Percentiles rank a stretch among this genome's conserved stretches.
Conservation (phyloP, 2,113 vertebrate species). For the Microcebus lehilahytsara region DNA sequence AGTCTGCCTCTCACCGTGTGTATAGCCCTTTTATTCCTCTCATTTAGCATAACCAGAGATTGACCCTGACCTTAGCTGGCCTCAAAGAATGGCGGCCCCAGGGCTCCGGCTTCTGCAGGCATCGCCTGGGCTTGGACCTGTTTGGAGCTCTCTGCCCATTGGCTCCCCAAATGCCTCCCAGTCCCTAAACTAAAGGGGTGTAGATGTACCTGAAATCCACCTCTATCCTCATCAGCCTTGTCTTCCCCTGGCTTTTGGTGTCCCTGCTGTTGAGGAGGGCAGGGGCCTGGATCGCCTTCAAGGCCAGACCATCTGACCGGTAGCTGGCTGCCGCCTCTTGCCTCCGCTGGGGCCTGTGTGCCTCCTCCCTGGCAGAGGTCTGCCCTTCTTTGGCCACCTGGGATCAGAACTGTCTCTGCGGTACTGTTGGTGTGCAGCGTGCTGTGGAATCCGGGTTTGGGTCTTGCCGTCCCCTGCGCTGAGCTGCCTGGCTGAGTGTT, state of each 20-base stretch:
- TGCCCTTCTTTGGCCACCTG: constrained; percentile 70
- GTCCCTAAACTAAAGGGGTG: not conserved
- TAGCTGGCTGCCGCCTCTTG: not conserved
- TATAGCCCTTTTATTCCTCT: constrained; percentile 96
- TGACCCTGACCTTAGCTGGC: constrained; percentile 81
- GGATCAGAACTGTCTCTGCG: constrained; percentile 82
- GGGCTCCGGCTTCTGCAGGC: not conserved
- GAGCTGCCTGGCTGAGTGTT: constrained; percentile 29
- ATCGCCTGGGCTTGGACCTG: not conserved
- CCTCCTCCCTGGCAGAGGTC: not conserved
- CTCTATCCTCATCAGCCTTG: not conserved
- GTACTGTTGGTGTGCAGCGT: constrained; percentile 75
- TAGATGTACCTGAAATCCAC: not conserved
- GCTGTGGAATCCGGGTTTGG: constrained; percentile 48
- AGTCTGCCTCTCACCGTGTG: constrained; percentile 99
- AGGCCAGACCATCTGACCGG: not conserved
- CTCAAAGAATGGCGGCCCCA: constrained; percentile 58
- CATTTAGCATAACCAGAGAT: constrained; percentile 85
- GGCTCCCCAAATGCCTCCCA: not conserved
- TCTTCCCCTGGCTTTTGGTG: not conserved
- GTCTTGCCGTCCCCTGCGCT: constrained; percentile 34
- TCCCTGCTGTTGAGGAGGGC: too few species aligned
- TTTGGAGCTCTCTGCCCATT: not conserved
- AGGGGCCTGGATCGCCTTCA: not conserved
- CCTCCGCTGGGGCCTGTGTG: not conserved